Percentiles rank a stretch among this genome's conserved stretches.
These are phyloP conservation scores for Vultur gryphus DNA, from an alignment of 2,797 vertebrate species.

Conservation along the genomic window DNA sequence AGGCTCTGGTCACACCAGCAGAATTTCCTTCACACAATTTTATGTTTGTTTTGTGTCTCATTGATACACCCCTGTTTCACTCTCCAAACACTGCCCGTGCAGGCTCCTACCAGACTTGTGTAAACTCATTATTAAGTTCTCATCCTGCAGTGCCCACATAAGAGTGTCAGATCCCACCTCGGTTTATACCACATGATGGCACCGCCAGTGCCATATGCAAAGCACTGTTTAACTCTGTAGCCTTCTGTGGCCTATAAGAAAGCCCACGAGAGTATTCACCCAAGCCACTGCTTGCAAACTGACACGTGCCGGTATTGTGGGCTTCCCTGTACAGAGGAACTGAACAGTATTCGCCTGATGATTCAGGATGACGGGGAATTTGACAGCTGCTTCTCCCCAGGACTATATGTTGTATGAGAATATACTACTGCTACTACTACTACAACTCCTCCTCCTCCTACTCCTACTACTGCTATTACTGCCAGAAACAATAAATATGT, in stretches of 20 bases:
- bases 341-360: background rate
- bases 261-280: background rate
- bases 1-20: background rate
- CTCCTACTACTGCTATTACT: background rate
- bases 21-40: background rate
- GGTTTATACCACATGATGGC: background rate
- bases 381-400: background rate
- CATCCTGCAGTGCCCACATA: background rate
- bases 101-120: background rate
- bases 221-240: background rate
- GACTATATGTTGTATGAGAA: background rate
- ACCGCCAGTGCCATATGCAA: background rate
- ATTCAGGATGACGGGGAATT: background rate
- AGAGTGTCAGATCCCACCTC: background rate
- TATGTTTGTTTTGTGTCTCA: background rate
- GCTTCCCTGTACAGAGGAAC: background rate
- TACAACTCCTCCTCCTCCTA: background rate
- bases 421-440: background rate
- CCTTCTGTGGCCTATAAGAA: background rate
- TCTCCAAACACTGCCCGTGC: background rate
- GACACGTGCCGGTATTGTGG: rapidly evolving
- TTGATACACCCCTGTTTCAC: background rate
- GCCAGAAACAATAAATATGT: background rate
- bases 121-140: background rate
- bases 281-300: background rate